These are phyloP conservation scores for Empis livida DNA, from an alignment of 2,888 invertebrate genomes.

Conservation along the genomic window DNA sequence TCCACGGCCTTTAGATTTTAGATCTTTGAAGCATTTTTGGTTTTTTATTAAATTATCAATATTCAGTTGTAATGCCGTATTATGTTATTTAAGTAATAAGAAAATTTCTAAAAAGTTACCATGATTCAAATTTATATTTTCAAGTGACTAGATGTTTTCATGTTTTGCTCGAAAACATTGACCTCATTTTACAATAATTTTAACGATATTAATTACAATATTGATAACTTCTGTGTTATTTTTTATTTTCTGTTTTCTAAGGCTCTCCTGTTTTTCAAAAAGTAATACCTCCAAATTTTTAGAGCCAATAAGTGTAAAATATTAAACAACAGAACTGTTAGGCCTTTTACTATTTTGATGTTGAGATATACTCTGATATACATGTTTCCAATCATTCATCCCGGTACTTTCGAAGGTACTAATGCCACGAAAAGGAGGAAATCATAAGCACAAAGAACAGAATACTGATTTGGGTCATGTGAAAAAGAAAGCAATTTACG, in stretches of 20 bases:
- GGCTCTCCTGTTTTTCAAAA: background rate
- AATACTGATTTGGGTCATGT: no score
- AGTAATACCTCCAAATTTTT: no score
- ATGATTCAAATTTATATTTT: slow-evolving; percentile 1
- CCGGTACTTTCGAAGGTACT: background rate
- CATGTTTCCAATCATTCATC: background rate
- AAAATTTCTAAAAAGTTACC: slow-evolving; percentile 1
- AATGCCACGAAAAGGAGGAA: background rate
- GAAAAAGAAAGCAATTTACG: no score
- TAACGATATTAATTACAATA: no score
- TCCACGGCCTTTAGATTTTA: background rate
- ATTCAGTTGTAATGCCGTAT: background rate
- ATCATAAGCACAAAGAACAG: background rate
- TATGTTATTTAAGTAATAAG: slow-evolving; percentile 1
- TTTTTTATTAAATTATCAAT: slow-evolving; percentile 1
- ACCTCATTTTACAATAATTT: background rate
- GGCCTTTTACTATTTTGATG: background rate
- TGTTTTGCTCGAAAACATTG: background rate
- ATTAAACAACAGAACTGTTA: background rate
- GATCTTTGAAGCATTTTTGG: background rate
- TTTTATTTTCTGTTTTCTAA: no score
- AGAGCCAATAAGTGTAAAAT: no score
- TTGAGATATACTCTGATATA: background rate
- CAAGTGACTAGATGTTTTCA: slow-evolving; percentile 1
- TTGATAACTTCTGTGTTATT: no score